phyloP scores from a whole-genome alignment of 2,797 vertebrate species.

The Peromyscus nudipes region DNA sequence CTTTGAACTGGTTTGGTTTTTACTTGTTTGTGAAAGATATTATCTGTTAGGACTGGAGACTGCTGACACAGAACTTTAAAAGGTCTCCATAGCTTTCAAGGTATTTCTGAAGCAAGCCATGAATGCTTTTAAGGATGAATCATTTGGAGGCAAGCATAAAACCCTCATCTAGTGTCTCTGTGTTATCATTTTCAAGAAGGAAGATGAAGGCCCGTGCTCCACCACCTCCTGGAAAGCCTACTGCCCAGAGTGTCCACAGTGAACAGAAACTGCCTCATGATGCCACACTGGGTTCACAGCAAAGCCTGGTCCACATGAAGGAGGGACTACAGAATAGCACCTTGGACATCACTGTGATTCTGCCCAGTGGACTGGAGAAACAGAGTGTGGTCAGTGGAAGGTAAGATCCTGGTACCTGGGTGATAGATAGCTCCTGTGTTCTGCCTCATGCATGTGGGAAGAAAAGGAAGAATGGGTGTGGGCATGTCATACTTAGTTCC shows the following conservation, averaged over 20 bases:
- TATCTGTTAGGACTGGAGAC: neutral
- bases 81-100: accelerated
- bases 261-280: slow-evolving; percentile 86
- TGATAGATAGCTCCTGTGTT: accelerated
- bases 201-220: slow-evolving; percentile 96
- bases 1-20: neutral
- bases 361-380: slow-evolving; percentile 92
- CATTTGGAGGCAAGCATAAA: neutral
- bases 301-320: slow-evolving; percentile 88
- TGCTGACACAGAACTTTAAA: neutral
- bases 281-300: slow-evolving; percentile 83
- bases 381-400: slow-evolving; percentile 92
- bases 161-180: neutral
- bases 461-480: too few species aligned
- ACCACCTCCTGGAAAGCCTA: slow-evolving; percentile 89
- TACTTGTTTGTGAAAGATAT: neutral
- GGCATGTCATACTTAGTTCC: neutral
- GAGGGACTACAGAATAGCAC: slow-evolving; percentile 90
- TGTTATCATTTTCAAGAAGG: slow-evolving; percentile 85
- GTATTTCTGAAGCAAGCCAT: neutral
- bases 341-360: slow-evolving; percentile 90
- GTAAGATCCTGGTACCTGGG: slow-evolving; percentile 84
- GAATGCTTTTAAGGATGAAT: neutral
- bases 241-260: slow-evolving; percentile 87
- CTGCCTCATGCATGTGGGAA: too few species aligned